Conservation (phyloP, 2,888 invertebrate species). For the Dasypogon diadema region DNA sequence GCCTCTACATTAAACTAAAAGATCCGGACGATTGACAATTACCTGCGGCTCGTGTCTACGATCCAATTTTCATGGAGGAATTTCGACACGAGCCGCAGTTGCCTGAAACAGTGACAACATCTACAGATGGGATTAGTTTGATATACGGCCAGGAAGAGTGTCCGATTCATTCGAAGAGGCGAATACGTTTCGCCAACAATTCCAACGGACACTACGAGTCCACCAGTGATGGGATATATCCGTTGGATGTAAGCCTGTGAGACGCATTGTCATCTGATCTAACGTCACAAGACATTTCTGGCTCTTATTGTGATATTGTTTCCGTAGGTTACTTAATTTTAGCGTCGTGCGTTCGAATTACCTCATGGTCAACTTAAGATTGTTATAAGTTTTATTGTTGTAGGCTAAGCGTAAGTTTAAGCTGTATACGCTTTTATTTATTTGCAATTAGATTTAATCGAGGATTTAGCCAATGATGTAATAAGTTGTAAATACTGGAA, state of each 20-base stretch:
- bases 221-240: slow-evolving; percentile 58
- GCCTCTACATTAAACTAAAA: slow-evolving; percentile 82
- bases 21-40: slow-evolving; percentile 60
- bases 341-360: slow-evolving; percentile 9
- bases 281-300: slow-evolving; percentile 25
- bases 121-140: slow-evolving; percentile 58
- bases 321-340: slow-evolving; percentile 35
- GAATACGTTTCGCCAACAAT: slow-evolving; percentile 58
- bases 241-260: slow-evolving; percentile 59
- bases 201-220: slow-evolving; percentile 57
- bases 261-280: not conserved
- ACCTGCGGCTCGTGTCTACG: slow-evolving; percentile 71
- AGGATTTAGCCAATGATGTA: not conserved
- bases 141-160: slow-evolving; percentile 58
- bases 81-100: slow-evolving; percentile 61
- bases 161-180: slow-evolving; percentile 58
- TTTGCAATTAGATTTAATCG: slow-evolving; percentile 14
- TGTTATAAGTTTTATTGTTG: not conserved
- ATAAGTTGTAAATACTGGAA: slow-evolving; percentile 6
- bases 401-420: not conserved
- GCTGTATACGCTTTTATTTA: slow-evolving; percentile 9
- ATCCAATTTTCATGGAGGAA: slow-evolving; percentile 72
- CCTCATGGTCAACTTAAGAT: slow-evolving; percentile 12
- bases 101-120: slow-evolving; percentile 21
- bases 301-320: slow-evolving; percentile 26